Evolutionary conservation across 1,140 invertebrate genomes (phyloP), one percentile per base, ranked within the genome.

Genomic region (Euborellia annulipes): DNA sequence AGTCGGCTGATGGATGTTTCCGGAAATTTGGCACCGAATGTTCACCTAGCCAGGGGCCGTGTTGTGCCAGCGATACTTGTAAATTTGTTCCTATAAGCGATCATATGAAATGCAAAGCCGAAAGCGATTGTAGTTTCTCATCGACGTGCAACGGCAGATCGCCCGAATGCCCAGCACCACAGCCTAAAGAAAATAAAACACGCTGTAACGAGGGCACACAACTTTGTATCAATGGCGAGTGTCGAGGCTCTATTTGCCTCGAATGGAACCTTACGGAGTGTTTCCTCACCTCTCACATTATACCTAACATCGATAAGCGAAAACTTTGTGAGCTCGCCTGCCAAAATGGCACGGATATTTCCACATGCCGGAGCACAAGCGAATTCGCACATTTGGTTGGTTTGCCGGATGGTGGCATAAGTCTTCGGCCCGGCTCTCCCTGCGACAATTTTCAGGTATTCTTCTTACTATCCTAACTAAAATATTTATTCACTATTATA

Each of bases 41-140:
- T 76, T 82, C n/a, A n/a, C 93, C 94, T 1, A 93, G 90, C 47
- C 85, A 96, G 74, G 94, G 94, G 16, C 91, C 92, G 21, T 98
- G 95, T 62, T 98, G 95, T 60, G 70, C 76, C 59, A 74, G 81
- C 48, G 73, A 77, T 37, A 75, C 70, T 11, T 98, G 94, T 62
- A 67, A 73, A 46, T 96, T 92, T 65, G 78, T 89, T 44, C 65
- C 68, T 37, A 59, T 67, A 17, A 65, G 65, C 19, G 65, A 69
- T 48, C 71, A 73, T 45, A 69, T 78, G 49, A 73, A 76, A 50
- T 97, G 92, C 59, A 82, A 83, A 62, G 70, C 76, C 46, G 82
- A 85, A 54, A 84, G 83, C 7, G 91, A 96, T 53, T 98, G 93
- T 62, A 89, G 81, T 57, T 76, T 76, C 61, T 78, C 76, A 47